A percentile compares a stretch with the other conserved stretches of the same genome.
phyloP scores from a whole-genome alignment of 2,113 vertebrate genomes.

The Manacus vitellinus region DNA sequence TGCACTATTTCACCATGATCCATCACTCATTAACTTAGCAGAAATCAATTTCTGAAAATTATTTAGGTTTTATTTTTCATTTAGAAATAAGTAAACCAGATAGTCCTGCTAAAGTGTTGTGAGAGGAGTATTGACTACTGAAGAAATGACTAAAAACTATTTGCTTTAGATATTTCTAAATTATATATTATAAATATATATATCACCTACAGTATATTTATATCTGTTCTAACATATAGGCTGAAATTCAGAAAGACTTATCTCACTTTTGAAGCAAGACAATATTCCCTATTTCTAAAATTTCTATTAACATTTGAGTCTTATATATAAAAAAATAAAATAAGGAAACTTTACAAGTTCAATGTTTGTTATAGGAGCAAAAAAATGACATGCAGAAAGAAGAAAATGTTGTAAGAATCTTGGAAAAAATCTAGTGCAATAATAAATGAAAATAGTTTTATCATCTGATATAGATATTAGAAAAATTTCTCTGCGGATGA shows the following conservation, averaged over 20 bases:
- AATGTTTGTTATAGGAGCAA: conserved; percentile 28
- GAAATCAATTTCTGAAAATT: conserved; percentile 4
- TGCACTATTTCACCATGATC: conserved; percentile 8
- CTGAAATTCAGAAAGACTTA: background rate
- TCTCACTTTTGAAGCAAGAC: conserved; percentile 14
- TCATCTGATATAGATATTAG: conserved; percentile 62
- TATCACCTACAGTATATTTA: background rate
- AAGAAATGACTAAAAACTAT: background rate
- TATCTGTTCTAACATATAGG: background rate
- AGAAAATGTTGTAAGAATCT: conserved; percentile 19
- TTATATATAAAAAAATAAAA: background rate
- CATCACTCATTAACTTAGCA: conserved; percentile 12
- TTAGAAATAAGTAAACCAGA: background rate
- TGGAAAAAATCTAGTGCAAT: conserved; percentile 7
- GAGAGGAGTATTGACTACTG: background rate
- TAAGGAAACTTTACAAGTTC: conserved; percentile 30
- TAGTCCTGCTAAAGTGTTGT: background rate
- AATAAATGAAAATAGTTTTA: conserved; percentile 68
- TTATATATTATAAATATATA: background rate
- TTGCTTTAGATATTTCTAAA: background rate
- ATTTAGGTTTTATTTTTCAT: conserved; percentile 5
- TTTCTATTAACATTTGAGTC: conserved; percentile 15
- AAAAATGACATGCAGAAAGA: background rate
- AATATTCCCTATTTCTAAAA: conserved; percentile 18
- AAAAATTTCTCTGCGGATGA: conserved; percentile 57